Percentiles rank a stretch among this genome's conserved stretches.
These are phyloP conservation scores for Agonopterix heracliana DNA, from an alignment of 2,888 invertebrate genomes.

Conservation along the genomic window DNA sequence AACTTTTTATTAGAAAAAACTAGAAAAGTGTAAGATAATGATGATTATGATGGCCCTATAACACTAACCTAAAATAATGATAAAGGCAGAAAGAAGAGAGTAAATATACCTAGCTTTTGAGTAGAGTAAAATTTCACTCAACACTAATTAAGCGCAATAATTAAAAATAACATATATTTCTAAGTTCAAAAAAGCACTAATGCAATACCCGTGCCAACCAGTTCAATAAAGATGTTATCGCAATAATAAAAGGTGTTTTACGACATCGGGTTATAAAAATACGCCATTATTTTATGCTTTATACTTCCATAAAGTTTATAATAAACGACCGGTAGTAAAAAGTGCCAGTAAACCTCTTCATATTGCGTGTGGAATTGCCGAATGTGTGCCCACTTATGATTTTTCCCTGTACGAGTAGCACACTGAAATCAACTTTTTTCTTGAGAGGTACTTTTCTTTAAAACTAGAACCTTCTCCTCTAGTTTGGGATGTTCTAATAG, in stretches of 20 bases:
- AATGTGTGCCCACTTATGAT: slow-evolving; percentile 29
- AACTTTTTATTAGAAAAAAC: too few relatives aligned
- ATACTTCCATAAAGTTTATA: slow-evolving; percentile 68
- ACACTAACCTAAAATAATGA: too few relatives aligned
- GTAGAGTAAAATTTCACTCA: too few relatives aligned
- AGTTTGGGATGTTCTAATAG: too few relatives aligned
- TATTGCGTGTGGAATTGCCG: slow-evolving; percentile 44
- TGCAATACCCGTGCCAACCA: slow-evolving; percentile 26
- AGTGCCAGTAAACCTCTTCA: slow-evolving; percentile 47
- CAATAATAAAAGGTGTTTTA: slow-evolving; percentile 68
- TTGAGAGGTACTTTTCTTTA: background rate
- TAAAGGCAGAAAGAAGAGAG: too few relatives aligned
- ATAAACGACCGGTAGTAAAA: slow-evolving; percentile 65
- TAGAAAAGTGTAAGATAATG: too few relatives aligned
- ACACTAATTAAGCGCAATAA: too few relatives aligned
- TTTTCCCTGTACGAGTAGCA: slow-evolving; percentile 10
- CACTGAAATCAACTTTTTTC: too few relatives aligned
- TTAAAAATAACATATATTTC: too few relatives aligned
- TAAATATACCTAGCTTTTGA: too few relatives aligned
- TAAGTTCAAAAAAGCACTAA: slow-evolving; percentile 12
- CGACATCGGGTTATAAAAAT: slow-evolving; percentile 64
- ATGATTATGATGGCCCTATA: too few relatives aligned
- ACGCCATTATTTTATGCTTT: slow-evolving; percentile 67
- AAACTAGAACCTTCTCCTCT: too few relatives aligned
- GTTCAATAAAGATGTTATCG: slow-evolving; percentile 51